Evolutionary conservation across 2,888 invertebrate genomes (phyloP).

Genomic region (Alloplasta piceator): DNA sequence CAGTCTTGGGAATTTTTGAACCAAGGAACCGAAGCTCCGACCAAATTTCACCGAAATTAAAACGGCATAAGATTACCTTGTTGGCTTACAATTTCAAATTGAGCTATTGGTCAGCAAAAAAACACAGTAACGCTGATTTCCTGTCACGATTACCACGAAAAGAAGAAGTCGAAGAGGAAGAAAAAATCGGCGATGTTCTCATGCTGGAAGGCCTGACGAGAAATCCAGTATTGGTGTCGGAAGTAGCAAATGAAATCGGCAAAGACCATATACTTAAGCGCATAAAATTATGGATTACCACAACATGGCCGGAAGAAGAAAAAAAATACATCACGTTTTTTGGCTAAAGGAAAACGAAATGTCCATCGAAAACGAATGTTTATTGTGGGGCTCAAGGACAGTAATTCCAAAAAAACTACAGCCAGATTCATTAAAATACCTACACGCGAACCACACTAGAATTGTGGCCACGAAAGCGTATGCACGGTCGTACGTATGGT

Average conservation of each 20-base stretch:
- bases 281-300: constrained; percentile 34
- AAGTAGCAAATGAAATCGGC: constrained; percentile 35
- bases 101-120: constrained; percentile 40
- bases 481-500: constrained; percentile 1
- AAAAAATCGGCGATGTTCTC: constrained; percentile 28
- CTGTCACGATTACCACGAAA: background rate
- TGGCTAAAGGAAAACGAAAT: constrained; percentile 37
- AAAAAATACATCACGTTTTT: constrained; percentile 42
- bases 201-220: constrained; percentile 52
- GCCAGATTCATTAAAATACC: constrained; percentile 40
- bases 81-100: constrained; percentile 41
- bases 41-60: constrained; percentile 37
- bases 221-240: constrained; percentile 39
- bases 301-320: constrained; percentile 36
- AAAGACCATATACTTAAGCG: constrained; percentile 41
- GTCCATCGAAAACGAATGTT: constrained; percentile 48
- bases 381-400: constrained; percentile 44
- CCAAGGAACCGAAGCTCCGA: constrained; percentile 10
- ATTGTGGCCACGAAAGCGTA: background rate
- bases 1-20: constrained; percentile 47
- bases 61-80: constrained; percentile 37
- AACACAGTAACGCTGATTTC: constrained; percentile 30
- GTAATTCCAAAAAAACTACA: constrained; percentile 45
- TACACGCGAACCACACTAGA: constrained; percentile 53
- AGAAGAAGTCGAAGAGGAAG: constrained; percentile 49